phyloP scores from a whole-genome alignment of 2,797 vertebrate species.

The Knipowitschia caucasica region DNA sequence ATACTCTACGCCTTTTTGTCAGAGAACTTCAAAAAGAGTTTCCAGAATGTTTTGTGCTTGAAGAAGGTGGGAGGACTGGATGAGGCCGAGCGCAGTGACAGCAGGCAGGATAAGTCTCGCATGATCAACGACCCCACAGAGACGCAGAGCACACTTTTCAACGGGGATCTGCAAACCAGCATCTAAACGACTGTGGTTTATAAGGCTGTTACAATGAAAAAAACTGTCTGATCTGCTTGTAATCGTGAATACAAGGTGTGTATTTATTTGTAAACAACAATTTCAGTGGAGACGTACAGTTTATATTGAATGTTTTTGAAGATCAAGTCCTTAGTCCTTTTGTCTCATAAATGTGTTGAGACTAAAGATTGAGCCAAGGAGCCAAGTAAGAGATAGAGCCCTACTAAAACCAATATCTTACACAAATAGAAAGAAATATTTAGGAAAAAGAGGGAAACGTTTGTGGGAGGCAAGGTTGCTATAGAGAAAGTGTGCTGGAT shows the following conservation, averaged over 20 bases:
- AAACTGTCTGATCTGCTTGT: not conserved
- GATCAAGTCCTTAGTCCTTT: too few relatives aligned
- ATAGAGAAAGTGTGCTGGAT: too few relatives aligned
- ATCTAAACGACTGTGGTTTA: conserved; percentile 72
- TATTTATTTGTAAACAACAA: not conserved
- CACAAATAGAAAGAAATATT: too few relatives aligned
- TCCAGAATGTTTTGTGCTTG: conserved; percentile 93
- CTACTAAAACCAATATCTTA: too few relatives aligned
- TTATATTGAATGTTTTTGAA: not conserved
- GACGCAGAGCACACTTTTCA: conserved; percentile 88
- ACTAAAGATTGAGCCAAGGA: too few relatives aligned
- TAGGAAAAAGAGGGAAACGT: too few relatives aligned
- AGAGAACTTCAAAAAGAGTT: conserved; percentile 98
- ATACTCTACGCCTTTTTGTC: conserved; percentile 96
- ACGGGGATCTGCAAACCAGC: conserved; percentile 89
- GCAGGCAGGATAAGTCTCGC: conserved; percentile 88
- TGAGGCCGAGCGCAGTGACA: conserved; percentile 86
- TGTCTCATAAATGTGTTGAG: too few relatives aligned
- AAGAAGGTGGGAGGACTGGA: conserved; percentile 87
- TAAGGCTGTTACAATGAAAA: conserved; percentile 9
- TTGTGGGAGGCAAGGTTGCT: too few relatives aligned
- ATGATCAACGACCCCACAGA: conserved; percentile 91
- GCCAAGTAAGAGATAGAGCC: too few relatives aligned
- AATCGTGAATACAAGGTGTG: not conserved
- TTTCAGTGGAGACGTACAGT: not conserved